Percentiles rank a stretch among this genome's conserved stretches.
Conservation (phyloP, 2,113 vertebrate genomes). For the Micromys minutus region DNA sequence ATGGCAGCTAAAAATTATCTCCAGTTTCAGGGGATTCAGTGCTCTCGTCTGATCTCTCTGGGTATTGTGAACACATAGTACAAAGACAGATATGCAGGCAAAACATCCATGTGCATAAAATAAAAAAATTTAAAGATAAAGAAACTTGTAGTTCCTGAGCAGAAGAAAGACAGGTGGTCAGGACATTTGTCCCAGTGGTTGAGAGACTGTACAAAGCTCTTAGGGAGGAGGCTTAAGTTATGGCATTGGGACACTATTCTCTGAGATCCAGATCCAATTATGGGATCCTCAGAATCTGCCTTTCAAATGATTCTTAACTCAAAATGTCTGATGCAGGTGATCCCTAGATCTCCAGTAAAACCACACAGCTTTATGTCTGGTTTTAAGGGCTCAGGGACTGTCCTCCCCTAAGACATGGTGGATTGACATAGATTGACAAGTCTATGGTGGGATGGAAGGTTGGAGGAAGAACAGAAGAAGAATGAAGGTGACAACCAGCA, state of each 20-base stretch:
- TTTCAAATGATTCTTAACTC: neutral
- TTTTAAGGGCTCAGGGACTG: neutral
- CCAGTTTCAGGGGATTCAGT: neutral
- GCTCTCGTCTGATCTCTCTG: neutral
- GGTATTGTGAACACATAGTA: neutral
- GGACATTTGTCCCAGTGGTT: neutral
- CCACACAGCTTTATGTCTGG: neutral
- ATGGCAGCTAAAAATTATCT: neutral
- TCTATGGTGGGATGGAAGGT: neutral
- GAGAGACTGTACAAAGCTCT: neutral
- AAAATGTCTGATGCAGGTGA: neutral
- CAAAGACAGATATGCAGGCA: neutral
- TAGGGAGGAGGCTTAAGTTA: neutral
- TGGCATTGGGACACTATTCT: rapidly evolving
- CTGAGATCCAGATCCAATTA: neutral
- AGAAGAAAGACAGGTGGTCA: neutral
- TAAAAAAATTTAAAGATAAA: neutral
- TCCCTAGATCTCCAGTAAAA: neutral
- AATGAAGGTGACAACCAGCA: neutral
- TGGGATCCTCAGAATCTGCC: neutral
- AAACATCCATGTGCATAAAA: neutral
- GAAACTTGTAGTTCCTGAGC: neutral
- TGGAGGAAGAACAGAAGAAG: neutral
- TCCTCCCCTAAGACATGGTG: neutral
- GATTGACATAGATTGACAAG: too few relatives aligned